Evolutionary conservation across 2,888 invertebrate genomes (phyloP).

Genomic region (Lacanobia oleracea): DNA sequence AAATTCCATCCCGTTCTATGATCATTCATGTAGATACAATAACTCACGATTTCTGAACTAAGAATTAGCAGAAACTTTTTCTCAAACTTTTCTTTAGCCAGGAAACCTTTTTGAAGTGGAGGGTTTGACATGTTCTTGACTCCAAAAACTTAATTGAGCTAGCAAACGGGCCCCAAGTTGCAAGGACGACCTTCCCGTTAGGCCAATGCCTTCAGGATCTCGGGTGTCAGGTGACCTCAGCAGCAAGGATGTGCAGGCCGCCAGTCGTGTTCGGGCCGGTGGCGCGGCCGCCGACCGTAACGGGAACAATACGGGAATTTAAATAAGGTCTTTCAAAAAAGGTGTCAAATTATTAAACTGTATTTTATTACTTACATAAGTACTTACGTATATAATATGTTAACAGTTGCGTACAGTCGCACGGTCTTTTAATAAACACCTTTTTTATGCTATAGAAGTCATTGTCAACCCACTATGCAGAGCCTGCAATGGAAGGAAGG

Average conservation of each 20-base stretch:
- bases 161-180: slow-evolving; percentile 5
- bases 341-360: slow-evolving; percentile 54
- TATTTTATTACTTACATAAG: slow-evolving; percentile 1
- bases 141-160: neutral
- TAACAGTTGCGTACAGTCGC: no score
- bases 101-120: no score
- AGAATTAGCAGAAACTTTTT: no score
- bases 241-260: slow-evolving; percentile 69
- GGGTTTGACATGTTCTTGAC: neutral
- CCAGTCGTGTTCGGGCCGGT: slow-evolving; percentile 65
- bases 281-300: slow-evolving; percentile 61
- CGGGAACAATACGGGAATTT: slow-evolving; percentile 61
- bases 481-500: no score
- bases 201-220: slow-evolving; percentile 76
- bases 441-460: no score
- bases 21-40: no score
- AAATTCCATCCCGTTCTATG: no score
- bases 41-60: neutral
- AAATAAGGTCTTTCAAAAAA: slow-evolving; percentile 51
- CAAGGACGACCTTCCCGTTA: slow-evolving; percentile 65
- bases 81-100: no score
- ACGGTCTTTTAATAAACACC: no score
- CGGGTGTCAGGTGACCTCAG: slow-evolving; percentile 74
- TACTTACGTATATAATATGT: neutral
- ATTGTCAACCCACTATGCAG: no score